These are phyloP conservation scores for Stegophylla sp. DNA, from an alignment of 2,888 invertebrate species.

Conservation along the genomic window DNA sequence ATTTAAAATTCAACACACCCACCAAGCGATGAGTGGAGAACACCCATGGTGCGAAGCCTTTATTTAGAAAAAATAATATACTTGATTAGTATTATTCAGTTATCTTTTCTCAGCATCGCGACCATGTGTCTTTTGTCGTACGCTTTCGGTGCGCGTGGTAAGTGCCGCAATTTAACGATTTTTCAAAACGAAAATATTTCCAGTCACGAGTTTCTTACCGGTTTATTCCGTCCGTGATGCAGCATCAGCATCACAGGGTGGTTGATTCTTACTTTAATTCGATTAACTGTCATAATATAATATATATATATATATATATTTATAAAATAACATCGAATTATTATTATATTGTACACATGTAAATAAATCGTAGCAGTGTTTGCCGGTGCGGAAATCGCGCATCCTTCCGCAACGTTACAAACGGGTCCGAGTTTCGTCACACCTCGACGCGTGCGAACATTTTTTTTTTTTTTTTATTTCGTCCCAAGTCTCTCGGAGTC, in stretches of 20 bases:
- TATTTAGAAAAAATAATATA: no score
- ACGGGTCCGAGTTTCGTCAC: constrained; percentile 29
- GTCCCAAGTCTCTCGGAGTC: constrained; percentile 2
- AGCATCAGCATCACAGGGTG: no score
- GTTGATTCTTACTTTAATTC: no score
- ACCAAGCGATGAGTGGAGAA: no score
- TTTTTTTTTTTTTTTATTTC: not conserved
- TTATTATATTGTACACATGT: no score
- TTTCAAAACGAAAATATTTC: constrained; percentile 33
- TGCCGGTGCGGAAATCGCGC: constrained; percentile 13
- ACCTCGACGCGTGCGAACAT: not conserved
- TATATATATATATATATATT: no score
- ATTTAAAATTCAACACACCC: no score
- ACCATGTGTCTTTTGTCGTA: not conserved
- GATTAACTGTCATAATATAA: no score
- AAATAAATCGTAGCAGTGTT: not conserved
- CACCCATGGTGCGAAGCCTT: no score
- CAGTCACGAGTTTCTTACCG: not conserved
- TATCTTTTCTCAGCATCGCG: no score
- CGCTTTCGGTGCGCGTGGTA: not conserved
- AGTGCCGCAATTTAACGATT: constrained; percentile 14
- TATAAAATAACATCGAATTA: no score
- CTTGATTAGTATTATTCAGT: no score
- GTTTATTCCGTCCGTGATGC: constrained; percentile 1
- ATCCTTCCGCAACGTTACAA: constrained; percentile 23